Percentiles rank a stretch among this genome's conserved stretches.
Evolutionary conservation across 1,140 invertebrate species (phyloP).

Genomic region (Matsumurasca onukii): DNA sequence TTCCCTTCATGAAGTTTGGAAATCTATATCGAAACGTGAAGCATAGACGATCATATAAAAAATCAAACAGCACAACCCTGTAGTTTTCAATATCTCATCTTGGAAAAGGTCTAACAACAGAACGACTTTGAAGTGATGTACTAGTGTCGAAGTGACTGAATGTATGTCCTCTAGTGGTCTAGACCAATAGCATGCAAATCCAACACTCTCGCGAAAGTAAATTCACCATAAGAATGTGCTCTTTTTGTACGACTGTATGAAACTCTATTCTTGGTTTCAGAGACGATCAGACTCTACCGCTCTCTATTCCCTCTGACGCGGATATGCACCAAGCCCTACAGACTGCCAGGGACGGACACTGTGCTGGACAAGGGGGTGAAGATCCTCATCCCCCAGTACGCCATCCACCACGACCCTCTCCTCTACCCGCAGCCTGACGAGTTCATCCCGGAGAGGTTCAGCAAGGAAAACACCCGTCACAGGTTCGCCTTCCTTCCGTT

Average conservation of each 20-base stretch:
- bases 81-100: no score
- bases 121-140: no score
- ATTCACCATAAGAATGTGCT: not conserved
- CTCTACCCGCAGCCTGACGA: slow-evolving; percentile 47
- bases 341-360: slow-evolving; percentile 35
- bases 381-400: slow-evolving; percentile 47
- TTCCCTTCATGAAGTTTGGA: no score
- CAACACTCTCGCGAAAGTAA: not conserved
- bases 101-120: no score
- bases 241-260: not conserved
- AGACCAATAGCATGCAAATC: not conserved
- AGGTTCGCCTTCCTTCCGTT: slow-evolving; percentile 56
- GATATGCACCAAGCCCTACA: slow-evolving; percentile 51
- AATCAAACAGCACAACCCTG: no score
- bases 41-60: no score
- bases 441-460: slow-evolving; percentile 49
- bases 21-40: no score
- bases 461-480: slow-evolving; percentile 43
- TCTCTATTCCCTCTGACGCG: slow-evolving; percentile 50
- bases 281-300: slow-evolving; percentile 59
- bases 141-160: not conserved
- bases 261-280: no score
- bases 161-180: not conserved
- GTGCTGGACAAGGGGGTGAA: slow-evolving; percentile 42
- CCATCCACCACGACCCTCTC: slow-evolving; percentile 48